A percentile compares a stretch with the other conserved stretches of the same genome.
Conservation (phyloP, 1,140 invertebrate genomes). For the Mycetomoellerius zeteki region DNA sequence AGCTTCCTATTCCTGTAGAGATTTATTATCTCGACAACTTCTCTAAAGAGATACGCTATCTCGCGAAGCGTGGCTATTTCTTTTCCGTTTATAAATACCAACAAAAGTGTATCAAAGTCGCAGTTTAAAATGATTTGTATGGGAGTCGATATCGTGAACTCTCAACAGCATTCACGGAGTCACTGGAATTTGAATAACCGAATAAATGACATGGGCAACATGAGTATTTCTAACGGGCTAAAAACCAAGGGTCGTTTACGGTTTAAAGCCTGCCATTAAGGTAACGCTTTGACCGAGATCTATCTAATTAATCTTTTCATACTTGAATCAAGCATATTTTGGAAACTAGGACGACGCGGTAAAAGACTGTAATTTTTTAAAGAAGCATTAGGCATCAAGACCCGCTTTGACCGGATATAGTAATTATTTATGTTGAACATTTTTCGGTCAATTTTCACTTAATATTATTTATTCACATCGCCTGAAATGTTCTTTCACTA, state of each 20-base stretch:
- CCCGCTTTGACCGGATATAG: too few species aligned
- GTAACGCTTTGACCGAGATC: neutral
- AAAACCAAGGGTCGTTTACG: neutral
- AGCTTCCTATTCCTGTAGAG: constrained; percentile 40
- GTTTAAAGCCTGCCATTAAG: neutral
- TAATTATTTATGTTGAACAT: too few species aligned
- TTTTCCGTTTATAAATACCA: constrained; percentile 18
- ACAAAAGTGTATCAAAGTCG: constrained; percentile 31
- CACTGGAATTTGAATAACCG: neutral
- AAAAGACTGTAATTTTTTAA: neutral
- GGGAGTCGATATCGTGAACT: neutral
- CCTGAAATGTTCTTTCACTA: too few species aligned
- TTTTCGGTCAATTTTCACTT: too few species aligned
- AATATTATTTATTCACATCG: too few species aligned
- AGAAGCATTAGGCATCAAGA: too few species aligned
- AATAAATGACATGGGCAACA: neutral
- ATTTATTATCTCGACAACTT: constrained; percentile 60
- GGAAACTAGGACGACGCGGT: neutral
- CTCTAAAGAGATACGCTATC: constrained; percentile 57
- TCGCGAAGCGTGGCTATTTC: constrained; percentile 18
- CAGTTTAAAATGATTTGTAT: constrained; percentile 11
- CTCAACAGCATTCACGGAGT: neutral
- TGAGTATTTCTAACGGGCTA: neutral
- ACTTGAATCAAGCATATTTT: neutral
- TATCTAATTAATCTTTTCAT: constrained; percentile 1